These are phyloP conservation scores for Nycticebus coucang DNA, from an alignment of 2,113 vertebrate species.

Conservation along the genomic window DNA sequence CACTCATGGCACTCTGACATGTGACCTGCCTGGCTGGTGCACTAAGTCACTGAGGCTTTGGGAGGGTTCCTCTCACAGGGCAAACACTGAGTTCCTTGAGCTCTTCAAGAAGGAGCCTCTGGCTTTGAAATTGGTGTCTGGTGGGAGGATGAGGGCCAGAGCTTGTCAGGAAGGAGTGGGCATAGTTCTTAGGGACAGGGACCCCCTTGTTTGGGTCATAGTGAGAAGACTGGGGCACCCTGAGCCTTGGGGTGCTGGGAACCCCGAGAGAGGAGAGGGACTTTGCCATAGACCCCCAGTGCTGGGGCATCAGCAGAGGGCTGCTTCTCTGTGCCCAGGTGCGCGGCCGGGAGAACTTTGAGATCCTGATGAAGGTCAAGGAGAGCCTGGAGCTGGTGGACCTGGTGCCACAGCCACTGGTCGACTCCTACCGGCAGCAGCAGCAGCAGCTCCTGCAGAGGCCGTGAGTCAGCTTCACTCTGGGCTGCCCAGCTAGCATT, in stretches of 20 bases:
- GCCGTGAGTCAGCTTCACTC: slow-evolving; percentile 88
- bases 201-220: background rate
- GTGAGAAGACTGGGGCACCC: background rate
- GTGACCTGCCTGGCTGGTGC: accelerated
- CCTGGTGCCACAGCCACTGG: slow-evolving; percentile 93
- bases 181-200: no score
- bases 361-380: slow-evolving; percentile 98
- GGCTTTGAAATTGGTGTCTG: background rate
- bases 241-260: background rate
- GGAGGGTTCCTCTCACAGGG: accelerated
- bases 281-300: background rate
- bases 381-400: slow-evolving; percentile 97
- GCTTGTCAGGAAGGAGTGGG: background rate
- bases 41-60: accelerated
- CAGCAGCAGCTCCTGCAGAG: slow-evolving; percentile 97
- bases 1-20: accelerated
- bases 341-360: slow-evolving; percentile 96
- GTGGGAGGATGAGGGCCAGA: background rate
- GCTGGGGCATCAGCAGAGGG: background rate
- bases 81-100: no score
- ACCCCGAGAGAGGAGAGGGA: background rate
- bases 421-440: slow-evolving; percentile 97
- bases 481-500: accelerated
- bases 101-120: background rate
- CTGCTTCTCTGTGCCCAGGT: slow-evolving; percentile 85